Percentiles rank a stretch among this genome's conserved stretches.
These are phyloP conservation scores for Syngnathus rostellatus DNA, from an alignment of 2,797 vertebrate genomes.

Conservation along the genomic window DNA sequence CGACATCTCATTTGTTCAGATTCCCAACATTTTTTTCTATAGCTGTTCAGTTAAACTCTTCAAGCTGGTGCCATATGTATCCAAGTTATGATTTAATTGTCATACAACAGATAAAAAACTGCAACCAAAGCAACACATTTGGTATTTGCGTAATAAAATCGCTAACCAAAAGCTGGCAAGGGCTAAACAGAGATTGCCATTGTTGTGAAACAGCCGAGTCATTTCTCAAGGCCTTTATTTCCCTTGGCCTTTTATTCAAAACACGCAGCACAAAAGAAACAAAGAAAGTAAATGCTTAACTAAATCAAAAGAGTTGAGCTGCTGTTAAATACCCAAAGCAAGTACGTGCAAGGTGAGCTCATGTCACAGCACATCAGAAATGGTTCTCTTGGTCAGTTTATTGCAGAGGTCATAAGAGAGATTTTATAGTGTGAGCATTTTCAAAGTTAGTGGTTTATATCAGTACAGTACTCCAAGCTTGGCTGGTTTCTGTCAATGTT, in stretches of 20 bases:
- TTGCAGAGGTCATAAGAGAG: no score
- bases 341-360: background rate
- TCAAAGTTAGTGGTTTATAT: slow-evolving; percentile 53
- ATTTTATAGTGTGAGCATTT: slow-evolving; percentile 32
- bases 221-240: background rate
- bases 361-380: background rate
- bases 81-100: no score
- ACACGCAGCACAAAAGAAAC: slow-evolving; percentile 7
- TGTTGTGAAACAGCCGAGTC: background rate
- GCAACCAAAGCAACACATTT: background rate
- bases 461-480: slow-evolving; percentile 39
- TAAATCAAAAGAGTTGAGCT: background rate
- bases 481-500: slow-evolving; percentile 64
- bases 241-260: slow-evolving; percentile 11
- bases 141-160: background rate
- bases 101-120: no score
- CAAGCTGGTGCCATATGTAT: no score
- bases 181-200: background rate
- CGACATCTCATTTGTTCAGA: background rate
- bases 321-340: background rate
- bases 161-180: background rate
- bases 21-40: background rate
- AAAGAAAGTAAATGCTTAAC: slow-evolving; percentile 49
- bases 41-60: background rate
- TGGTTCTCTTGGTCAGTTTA: background rate